Percentiles rank a stretch among this genome's conserved stretches.
These are phyloP conservation scores for Lypha dubia DNA, from an alignment of 2,888 invertebrate genomes.

Conservation along the genomic window DNA sequence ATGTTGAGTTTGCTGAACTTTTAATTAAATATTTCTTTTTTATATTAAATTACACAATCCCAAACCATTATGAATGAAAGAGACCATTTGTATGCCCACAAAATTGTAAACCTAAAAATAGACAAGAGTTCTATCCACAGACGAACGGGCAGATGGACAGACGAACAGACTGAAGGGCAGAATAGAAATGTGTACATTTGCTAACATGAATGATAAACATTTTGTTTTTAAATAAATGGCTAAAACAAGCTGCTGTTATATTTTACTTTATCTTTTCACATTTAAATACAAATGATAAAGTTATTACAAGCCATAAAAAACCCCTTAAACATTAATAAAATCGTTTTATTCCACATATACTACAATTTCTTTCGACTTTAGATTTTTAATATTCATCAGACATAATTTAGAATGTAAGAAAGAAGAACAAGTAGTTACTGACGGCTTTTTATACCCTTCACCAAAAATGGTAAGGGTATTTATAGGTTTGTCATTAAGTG, in stretches of 20 bases:
- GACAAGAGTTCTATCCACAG: background rate
- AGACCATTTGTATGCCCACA: slow-evolving; percentile 45
- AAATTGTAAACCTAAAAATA: slow-evolving; percentile 7
- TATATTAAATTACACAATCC: slow-evolving; percentile 62
- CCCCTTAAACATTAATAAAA: slow-evolving; percentile 43
- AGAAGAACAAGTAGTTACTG: slow-evolving; percentile 17
- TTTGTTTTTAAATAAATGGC: slow-evolving; percentile 33
- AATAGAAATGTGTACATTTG: slow-evolving; percentile 4
- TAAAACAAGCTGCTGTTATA: slow-evolving; percentile 34
- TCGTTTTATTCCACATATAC: slow-evolving; percentile 25
- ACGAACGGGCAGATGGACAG: background rate
- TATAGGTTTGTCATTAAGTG: too few species aligned
- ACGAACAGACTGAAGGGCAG: background rate
- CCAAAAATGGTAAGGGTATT: too few species aligned
- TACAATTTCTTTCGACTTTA: slow-evolving; percentile 6
- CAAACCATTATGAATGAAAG: slow-evolving; percentile 26
- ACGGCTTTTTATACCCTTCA: slow-evolving; percentile 41
- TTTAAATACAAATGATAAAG: slow-evolving; percentile 55
- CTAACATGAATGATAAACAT: background rate
- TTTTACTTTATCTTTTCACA: slow-evolving; percentile 25
- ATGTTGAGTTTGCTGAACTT: slow-evolving; percentile 64
- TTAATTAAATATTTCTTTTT: slow-evolving; percentile 64
- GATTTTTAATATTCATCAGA: slow-evolving; percentile 60
- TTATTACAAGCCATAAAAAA: slow-evolving; percentile 56
- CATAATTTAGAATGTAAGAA: slow-evolving; percentile 23